Evolutionary conservation across 2,888 invertebrate species (phyloP), one percentile per base, ranked within the genome.

Genomic region (Globia sparganii): DNA sequence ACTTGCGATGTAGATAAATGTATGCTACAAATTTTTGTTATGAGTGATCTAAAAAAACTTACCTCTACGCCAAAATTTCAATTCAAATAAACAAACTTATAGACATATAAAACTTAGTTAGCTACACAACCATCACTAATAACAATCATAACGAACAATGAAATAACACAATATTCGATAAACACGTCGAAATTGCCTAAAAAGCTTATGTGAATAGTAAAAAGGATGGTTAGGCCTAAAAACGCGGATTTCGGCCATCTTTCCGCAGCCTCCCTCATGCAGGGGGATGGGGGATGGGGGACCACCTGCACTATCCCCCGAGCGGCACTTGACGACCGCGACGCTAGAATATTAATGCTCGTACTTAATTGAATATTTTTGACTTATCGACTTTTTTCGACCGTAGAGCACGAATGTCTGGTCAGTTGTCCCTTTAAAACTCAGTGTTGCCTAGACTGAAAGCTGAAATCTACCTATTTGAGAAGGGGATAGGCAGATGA

Each of bases 181-280:
- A 89, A 89, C 85, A 90, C 83, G 86, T 87, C 88, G 88, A 92
- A 92, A 89, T 91, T 89, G 89, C 90, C 59, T 91, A 89, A 91
- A 92, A 91, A 91, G 91, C 91, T 92, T 89, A 93, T 93, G 92
- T 92, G 94, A 90, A 92, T 94, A 91, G 95, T 95, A 95, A 96
- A 96, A 96, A 94, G 94, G 92, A 91, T 90, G 91, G 94, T 94
- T 91, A 95, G 96, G 96, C 96, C 96, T 95, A 96, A 96, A 96
- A 96, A 96, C 94, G 94, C 91, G 93, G 87, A 93, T 94, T 95
- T 94, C 93, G 88, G 91, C 92, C 92, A 92, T 92, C 92, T 91
- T 90, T 90, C 92, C 89, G 81, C 89, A 85, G 83, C 88, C 89
- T 87, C 91, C 89, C 86, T 81, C 75, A 56, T 78, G 69, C 67